Base-by-base conservation (phyloP, 2,797 vertebrate species). In the Amblyopsis hoosieri region DNA sequence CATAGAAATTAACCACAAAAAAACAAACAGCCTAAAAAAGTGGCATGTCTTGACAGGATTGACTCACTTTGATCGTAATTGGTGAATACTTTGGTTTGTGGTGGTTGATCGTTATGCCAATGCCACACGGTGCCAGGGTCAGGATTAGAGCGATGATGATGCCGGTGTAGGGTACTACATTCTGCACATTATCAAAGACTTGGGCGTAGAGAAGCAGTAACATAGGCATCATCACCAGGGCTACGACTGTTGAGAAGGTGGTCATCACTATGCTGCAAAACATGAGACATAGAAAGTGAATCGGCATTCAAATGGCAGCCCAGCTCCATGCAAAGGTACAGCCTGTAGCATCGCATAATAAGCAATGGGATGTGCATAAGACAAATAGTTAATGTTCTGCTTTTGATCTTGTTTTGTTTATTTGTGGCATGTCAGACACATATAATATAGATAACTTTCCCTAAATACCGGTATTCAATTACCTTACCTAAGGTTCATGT, bases 401-500 rank as follows among this genome's bases (percentile, higher is more conserved):
- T 42, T 42, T 42, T 42, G 37, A 42, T 7, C 10, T 42, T 42
- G 37, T 42, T 42, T 42, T 42, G 37, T 29, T 29, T 29, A 29
- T 29, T 29, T 10, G 45, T 13, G 9, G 45, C 45, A 47, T 53
- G 1, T 7, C 42, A 45, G 3, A 58, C 12, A 46, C 9, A 58
- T 3, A 58, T 4, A 33, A 9, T 47, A 4, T 11, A 31, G 33
- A 12, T 5, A 46, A 51, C 55, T 78, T 56, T 14, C 12, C 4
- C 12, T 33, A 14, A 6, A 33, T 63, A 47, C 10, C 58, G 54
- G 19, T 6, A 49, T 29, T 29, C 23, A 8, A 50, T 37, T 48
- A n/a, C 14, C 60, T 83, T 91, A 96, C 95, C 94, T 96, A 78
- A 97, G 94, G 68, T 96, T 97, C 93, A 93, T 92, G 86, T 97